Base-by-base conservation (phyloP, 1,140 invertebrate genomes). In the Wiebesia pumilae region DNA sequence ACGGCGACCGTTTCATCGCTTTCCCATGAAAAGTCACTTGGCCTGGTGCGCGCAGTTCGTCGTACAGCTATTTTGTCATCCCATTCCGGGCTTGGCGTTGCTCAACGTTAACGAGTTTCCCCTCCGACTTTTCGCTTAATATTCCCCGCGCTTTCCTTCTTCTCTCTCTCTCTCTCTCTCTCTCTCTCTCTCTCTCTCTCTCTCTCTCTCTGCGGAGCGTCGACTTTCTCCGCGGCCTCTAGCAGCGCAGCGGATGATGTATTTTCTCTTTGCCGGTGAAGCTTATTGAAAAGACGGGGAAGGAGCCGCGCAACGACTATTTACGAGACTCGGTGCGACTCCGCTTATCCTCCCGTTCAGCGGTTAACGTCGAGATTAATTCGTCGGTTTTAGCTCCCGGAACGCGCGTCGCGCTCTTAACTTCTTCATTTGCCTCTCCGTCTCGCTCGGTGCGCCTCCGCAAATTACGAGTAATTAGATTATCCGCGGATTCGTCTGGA, bases 21-120 rank as follows among this genome's bases (percentile, higher is more conserved):
- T 75, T 75, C 71, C 16, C 71, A 75, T 75, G 71, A 75, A 75
- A 75, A 75, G 71, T 43, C 21, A 75, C 43, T 75, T 75, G 10
- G 43, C 38, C 47, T 30, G 24, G 40, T 3, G 58, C 58, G 58
- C n/a, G 19, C 38, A 43, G 51, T 54, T 33, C 43, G 38, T 35
- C 54, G n/a, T 33, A 16, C 47, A 12, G 30, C 43, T 33, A 33
- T 83, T 83, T 83, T 83, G 43, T 71, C 81, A 73, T 83, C 16
- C 67, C 47, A 58, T 79, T 79, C 47, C n/a, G 43, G 27, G 47
- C 43, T 47, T n/a, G 6, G n/a, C 38, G n/a, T 79, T 79, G 19
- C 77, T 58, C 47, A 54, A 79, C n/a, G 54, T 30, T 79, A 79
- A 77, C 75, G 75, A 47, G 75, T 77, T 16, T 30, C 75, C 43